A percentile compares a stretch with the other conserved stretches of the same genome.
Conservation (phyloP, 2,113 vertebrate genomes). For the human (Homo sapiens) region GRCh38 chr11:2010501-2011000, state of each 20-base stretch:
- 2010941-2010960: not conserved
- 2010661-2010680: slow-evolving; percentile 73
- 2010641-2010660: slow-evolving; percentile 71
- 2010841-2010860: too few relatives aligned
- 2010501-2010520: slow-evolving; percentile 57
- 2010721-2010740: slow-evolving; percentile 69
- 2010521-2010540: slow-evolving; percentile 52
- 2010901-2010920: not conserved
- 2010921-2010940: not conserved
- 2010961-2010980: fast-evolving
- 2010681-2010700: slow-evolving; percentile 63
- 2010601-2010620: not conserved
- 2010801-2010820: not conserved
- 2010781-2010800: not conserved
- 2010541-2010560: slow-evolving; percentile 45
- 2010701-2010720: slow-evolving; percentile 49
- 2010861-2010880: not conserved
- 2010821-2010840: not conserved
- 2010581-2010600: slow-evolving; percentile 39
- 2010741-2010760: slow-evolving; percentile 43
- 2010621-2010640: slow-evolving; percentile 3
- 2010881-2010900: too few relatives aligned
- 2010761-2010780: not conserved
- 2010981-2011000: not conserved
- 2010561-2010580: slow-evolving; percentile 38